phyloP scores from a whole-genome alignment of 2,888 invertebrate species.

The Habrosyne pyritoides region DNA sequence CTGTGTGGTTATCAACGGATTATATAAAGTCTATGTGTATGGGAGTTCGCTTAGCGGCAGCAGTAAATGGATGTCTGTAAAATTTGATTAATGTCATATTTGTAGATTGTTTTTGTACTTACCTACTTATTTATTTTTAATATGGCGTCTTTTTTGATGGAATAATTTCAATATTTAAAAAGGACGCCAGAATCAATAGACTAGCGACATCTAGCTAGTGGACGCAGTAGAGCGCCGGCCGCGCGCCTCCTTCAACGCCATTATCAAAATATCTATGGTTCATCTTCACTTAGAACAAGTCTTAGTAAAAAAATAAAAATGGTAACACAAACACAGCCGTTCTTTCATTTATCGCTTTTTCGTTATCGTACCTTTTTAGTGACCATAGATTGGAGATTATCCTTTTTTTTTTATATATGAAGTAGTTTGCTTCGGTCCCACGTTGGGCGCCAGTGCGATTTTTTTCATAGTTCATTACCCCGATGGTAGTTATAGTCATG shows the following conservation, averaged over 20 bases:
- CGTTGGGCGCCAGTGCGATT: constrained; percentile 59
- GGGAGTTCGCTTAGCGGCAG: constrained; percentile 58
- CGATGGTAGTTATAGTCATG: constrained; percentile 34
- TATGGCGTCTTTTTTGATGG: constrained; percentile 48
- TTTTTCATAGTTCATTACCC: constrained; percentile 42
- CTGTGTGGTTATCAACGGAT: constrained; percentile 1
- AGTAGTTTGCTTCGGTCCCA: constrained; percentile 69
- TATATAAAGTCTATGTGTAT: constrained; percentile 46
- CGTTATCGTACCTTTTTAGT: constrained; percentile 62
- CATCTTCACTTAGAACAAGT: constrained; percentile 79
- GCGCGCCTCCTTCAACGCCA: constrained; percentile 74
- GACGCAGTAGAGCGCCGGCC: constrained; percentile 66
- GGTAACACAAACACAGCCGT: constrained; percentile 77
- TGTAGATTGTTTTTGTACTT: constrained; percentile 54
- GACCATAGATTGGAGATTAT: constrained; percentile 46
- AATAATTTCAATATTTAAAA: constrained; percentile 19
- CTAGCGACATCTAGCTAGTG: constrained; percentile 59
- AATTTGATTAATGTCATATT: constrained; percentile 28
- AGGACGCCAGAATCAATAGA: constrained; percentile 33
- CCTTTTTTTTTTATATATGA: constrained; percentile 53
- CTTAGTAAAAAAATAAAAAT: constrained; percentile 73
- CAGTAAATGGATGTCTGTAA: constrained; percentile 60
- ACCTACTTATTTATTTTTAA: constrained; percentile 55
- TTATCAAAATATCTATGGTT: constrained; percentile 69
- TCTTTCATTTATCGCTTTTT: constrained; percentile 81